Base-by-base conservation (phyloP, 23 tunicate species). In the Ciona savignyi region DNA sequence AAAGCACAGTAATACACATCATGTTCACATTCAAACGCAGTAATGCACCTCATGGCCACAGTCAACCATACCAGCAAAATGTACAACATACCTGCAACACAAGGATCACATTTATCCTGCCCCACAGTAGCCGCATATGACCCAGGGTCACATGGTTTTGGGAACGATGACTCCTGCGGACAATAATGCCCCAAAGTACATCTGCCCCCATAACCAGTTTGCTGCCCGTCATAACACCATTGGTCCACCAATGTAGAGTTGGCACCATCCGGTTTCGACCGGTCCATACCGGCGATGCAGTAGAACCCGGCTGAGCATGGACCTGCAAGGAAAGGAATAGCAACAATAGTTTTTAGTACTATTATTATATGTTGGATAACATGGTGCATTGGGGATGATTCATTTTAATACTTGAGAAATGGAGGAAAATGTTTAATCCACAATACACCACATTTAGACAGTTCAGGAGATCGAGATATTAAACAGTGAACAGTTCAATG, bases 271-370 rank as follows among this genome's bases (percentile, higher is more conserved):
- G 97, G 97, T 35, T 80, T 62, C 35, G 80, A 34, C 61, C 91
- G 71, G 83, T 91, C 97, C 80, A 91, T 74, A 23, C 97, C 91
- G 74, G 86, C 76, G 23, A 81, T 72, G 67, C 97, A 91, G 77
- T 63, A 91, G 66, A 32, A 91, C 15, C 97, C 97, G 25, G 86
- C 89, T 23, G 31, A 78, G 72, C 97, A 91, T 0, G 30, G 34
- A 60, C 33, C 97, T 91, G 71, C 0, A 65, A 15, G 56, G 56
- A 42, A n/a, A n/a, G 20, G 15, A 49, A 49, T 11, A 49, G 15
- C 15, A 11, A 11, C 20, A 11, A 49, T 11, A 15, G n/a, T n/a
- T 11, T 11, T 11, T 11, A 49, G 20, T 11, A 49, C 15, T n/a
- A n/a, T n/a, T n/a, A n/a, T n/a, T n/a, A n/a, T n/a, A 11, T 49